Conservation (phyloP, 2,888 invertebrate species). For the Synergus laeviventris region DNA sequence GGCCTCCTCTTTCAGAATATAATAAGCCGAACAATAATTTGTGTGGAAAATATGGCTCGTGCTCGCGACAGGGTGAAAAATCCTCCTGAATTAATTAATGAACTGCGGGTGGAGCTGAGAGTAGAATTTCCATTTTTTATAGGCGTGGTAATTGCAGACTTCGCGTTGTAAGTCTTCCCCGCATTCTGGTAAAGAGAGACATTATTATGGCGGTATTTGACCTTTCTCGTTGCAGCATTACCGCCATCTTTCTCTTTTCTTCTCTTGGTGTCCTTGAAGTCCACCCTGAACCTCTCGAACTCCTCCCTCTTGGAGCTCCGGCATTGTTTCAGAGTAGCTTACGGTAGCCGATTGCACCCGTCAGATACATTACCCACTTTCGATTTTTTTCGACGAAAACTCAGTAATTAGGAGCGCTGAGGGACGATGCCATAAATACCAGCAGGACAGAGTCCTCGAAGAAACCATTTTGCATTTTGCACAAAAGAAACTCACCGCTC, state of each 20-base stretch:
- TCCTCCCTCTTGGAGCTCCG: conserved; percentile 39
- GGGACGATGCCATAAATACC: conserved; percentile 39
- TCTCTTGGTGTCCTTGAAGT: conserved; percentile 36
- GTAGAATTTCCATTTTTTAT: conserved; percentile 5
- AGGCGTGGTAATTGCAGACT: conserved; percentile 36
- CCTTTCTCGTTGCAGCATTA: conserved; percentile 45
- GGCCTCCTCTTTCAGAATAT: conserved; percentile 36
- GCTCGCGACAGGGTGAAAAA: conserved; percentile 23
- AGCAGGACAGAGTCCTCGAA: conserved; percentile 24
- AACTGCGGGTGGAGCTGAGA: conserved; percentile 37
- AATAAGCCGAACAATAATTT: conserved; percentile 37
- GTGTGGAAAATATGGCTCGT: conserved; percentile 28
- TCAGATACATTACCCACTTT: conserved; percentile 40
- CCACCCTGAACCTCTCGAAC: conserved; percentile 41
- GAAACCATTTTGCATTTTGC: conserved; percentile 39
- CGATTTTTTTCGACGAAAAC: conserved; percentile 34
- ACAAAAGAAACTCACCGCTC: conserved; percentile 31
- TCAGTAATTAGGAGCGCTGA: conserved; percentile 40
- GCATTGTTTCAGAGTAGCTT: conserved; percentile 39
- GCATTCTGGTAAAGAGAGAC: conserved; percentile 38
- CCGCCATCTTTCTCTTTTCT: conserved; percentile 39
- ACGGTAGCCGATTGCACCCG: conserved; percentile 40
- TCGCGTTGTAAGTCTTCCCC: conserved; percentile 32
- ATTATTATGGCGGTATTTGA: conserved; percentile 49
- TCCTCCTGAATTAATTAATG: conserved; percentile 34